Conservation (phyloP, 1,140 invertebrate genomes). For the Littorina saxatilis region DNA sequence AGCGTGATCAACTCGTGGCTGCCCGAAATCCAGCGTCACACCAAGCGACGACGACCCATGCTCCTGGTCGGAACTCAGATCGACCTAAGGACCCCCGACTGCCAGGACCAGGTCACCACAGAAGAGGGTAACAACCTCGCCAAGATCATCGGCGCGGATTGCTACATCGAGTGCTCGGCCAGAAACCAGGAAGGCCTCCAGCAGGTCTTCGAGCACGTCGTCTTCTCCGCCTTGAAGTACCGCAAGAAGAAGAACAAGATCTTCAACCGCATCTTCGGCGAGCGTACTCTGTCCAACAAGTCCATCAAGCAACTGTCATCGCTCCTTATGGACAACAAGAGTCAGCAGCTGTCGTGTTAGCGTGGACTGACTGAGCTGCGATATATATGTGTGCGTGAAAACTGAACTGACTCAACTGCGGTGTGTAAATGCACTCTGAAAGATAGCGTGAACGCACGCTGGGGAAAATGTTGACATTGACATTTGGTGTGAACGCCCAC, state of each 20-base stretch:
- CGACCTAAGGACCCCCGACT: conserved; percentile 70
- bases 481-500: too few species aligned
- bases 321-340: too few species aligned
- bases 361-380: too few species aligned
- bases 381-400: too few species aligned
- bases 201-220: conserved; percentile 92
- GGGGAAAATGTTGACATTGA: too few species aligned
- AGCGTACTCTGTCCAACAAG: conserved; percentile 36
- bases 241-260: conserved; percentile 62
- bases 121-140: conserved; percentile 86
- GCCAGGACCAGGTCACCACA: conserved; percentile 87
- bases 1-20: conserved; percentile 93
- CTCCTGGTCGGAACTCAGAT: conserved; percentile 83
- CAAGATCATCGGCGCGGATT: conserved; percentile 83
- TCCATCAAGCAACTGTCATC: too few species aligned
- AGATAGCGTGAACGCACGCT: too few species aligned
- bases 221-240: conserved; percentile 82
- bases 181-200: conserved; percentile 93
- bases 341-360: too few species aligned
- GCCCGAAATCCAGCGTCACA: conserved; percentile 82
- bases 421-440: too few species aligned
- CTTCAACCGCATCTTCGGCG: conserved; percentile 56
- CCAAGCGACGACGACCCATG: conserved; percentile 88
- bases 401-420: too few species aligned
- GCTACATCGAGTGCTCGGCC: conserved; percentile 93